Base-by-base conservation (phyloP, 2,888 invertebrate genomes). In the Aquatica leii region DNA sequence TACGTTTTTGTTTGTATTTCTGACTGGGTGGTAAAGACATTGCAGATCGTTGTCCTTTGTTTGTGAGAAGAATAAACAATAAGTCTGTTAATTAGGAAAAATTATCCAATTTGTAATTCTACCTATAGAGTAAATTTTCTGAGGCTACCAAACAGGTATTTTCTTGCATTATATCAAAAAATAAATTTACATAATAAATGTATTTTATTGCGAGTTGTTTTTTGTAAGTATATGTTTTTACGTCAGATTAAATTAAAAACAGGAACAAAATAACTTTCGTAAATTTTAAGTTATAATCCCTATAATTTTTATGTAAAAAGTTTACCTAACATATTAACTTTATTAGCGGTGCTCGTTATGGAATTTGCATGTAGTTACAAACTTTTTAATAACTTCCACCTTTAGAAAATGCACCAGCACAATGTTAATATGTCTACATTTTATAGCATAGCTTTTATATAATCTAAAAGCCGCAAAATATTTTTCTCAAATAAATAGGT, bases 291-390 rank as follows among this genome's bases (percentile, higher is more conserved):
- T 58, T 58, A 58, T 58, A 58, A 58, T 50, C 58, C 50, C 50
- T 49, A 58, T 59, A 59, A 59, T 59, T 59, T 59, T 59, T 62
- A 62, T 62, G 63, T 58, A 59, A 56, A 63, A 63, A 59, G 59
- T 59, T 63, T 63, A 57, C 56, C 56, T 61, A 54, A 57, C 65
- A 51, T 65, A 61, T 61, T 65, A 65, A 65, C 62, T 61, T 59
- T 65, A 65, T 62, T 62, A 65, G 61, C 65, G 54, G 50, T 49
- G 60, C 60, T 63, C 62, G 66, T 71, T 73, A 71, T 73, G 71
- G 72, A 71, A 71, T 73, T 73, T 71, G 74, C 75, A 76, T 76
- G 75, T 74, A 73, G 73, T 73, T 73, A 69, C 68, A 71, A 77
- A 76, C 70, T 75, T 76, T 76, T 77, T 75, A 77, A 77, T 75